A percentile compares a stretch with the other conserved stretches of the same genome.
Evolutionary conservation across 1,140 invertebrate species (phyloP).

Genomic region (Cecropterus lyciades): DNA sequence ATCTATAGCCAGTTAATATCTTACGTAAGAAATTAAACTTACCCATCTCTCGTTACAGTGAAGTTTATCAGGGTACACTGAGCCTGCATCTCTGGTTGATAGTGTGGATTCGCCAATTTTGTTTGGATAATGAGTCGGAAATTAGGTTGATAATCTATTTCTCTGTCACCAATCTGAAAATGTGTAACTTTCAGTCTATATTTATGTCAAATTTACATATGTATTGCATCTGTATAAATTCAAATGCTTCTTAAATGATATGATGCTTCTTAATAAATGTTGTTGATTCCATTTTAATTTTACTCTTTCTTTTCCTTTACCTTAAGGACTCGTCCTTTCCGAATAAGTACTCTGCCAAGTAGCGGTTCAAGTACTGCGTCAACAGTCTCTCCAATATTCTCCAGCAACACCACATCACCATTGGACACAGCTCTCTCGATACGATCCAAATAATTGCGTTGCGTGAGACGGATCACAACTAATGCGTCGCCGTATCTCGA

Average conservation of each 20-base stretch:
- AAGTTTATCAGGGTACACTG: conserved; percentile 98
- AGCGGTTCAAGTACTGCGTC: conserved; percentile 96
- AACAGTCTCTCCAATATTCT: conserved; percentile 95
- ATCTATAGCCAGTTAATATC: neutral
- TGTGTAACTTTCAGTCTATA: neutral
- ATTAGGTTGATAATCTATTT: conserved; percentile 93
- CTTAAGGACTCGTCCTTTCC: conserved; percentile 84
- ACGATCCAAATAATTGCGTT: conserved; percentile 92
- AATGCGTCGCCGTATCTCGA: conserved; percentile 90
- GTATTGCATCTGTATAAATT: no score
- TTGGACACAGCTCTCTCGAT: conserved; percentile 92
- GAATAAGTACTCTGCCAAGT: conserved; percentile 93
- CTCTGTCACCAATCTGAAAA: conserved; percentile 94
- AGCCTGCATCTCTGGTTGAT: conserved; percentile 98
- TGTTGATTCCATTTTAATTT: no score
- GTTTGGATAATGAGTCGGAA: conserved; percentile 97
- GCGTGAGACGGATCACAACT: conserved; percentile 90
- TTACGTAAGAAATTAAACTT: conserved; percentile 25
- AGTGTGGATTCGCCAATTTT: conserved; percentile 97
- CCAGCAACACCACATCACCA: conserved; percentile 91
- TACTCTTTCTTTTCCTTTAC: no score
- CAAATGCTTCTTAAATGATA: no score
- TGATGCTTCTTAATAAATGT: no score
- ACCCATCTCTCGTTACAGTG: conserved; percentile 92
- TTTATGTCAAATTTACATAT: no score